Percentiles rank a stretch among this genome's conserved stretches.
These are phyloP conservation scores for Arrhopalites spinosus DNA, from an alignment of 2,888 invertebrate species.

Conservation along the genomic window DNA sequence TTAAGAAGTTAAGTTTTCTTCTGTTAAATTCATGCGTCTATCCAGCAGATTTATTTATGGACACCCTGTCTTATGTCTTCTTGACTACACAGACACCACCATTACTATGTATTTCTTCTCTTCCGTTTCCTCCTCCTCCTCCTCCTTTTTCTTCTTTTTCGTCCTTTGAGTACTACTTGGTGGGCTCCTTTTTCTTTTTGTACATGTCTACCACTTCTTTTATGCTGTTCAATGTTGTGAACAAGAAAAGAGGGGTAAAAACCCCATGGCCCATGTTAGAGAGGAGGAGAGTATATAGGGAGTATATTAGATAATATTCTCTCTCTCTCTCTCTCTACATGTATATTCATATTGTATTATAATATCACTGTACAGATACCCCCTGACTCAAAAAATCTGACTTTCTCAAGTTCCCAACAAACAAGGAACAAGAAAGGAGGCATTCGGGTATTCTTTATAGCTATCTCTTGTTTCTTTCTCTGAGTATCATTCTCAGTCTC, in stretches of 20 bases:
- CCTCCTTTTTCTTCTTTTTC: not conserved
- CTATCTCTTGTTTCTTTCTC: constrained; percentile 23
- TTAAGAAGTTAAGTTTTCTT: constrained; percentile 53
- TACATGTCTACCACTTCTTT: not conserved
- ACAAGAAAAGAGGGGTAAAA: not conserved
- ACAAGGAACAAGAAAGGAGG: constrained; percentile 1
- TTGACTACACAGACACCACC: constrained; percentile 14
- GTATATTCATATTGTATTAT: too few species aligned
- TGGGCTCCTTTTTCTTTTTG: not conserved
- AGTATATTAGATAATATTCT: too few species aligned
- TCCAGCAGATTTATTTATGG: constrained; percentile 51
- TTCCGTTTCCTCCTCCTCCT: not conserved
- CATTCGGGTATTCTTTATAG: constrained; percentile 37
- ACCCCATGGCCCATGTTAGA: not conserved
- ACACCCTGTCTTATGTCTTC: constrained; percentile 38
- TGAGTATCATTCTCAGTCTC: constrained; percentile 26
- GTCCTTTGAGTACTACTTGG: not conserved
- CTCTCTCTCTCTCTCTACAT: not conserved
- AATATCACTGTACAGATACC: too few species aligned
- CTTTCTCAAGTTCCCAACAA: constrained; percentile 20
- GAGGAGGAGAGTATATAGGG: too few species aligned
- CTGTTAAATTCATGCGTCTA: constrained; percentile 53
- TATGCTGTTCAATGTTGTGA: not conserved
- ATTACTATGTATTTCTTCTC: not conserved
- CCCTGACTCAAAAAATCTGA: constrained; percentile 20